A percentile compares a stretch with the other conserved stretches of the same genome.
Conservation (phyloP, 2,113 vertebrate genomes). For the Seriola rivoliana region DNA sequence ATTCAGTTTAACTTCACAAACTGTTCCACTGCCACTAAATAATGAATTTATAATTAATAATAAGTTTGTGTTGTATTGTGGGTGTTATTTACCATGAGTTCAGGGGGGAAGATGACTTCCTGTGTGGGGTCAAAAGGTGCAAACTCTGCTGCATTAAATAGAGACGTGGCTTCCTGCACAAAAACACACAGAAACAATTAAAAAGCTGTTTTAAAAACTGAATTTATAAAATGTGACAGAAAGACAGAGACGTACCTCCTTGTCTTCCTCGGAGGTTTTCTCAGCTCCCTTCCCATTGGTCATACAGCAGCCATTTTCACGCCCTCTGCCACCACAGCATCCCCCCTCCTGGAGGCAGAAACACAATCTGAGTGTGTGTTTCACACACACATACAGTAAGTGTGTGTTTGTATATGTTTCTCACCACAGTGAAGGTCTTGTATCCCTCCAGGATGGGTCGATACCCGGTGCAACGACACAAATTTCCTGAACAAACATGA, state of each 20-base stretch:
- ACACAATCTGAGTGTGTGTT: background rate
- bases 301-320: conserved; percentile 86
- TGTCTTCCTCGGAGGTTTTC: conserved; percentile 27
- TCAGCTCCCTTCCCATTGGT: conserved; percentile 45
- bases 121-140: conserved; percentile 93
- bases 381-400: background rate
- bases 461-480: conserved; percentile 98
- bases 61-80: background rate
- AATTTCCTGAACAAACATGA: conserved; percentile 86
- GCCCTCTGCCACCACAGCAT: conserved; percentile 85
- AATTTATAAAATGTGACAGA: background rate
- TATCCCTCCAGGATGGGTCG: conserved; percentile 94
- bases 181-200: background rate
- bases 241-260: background rate
- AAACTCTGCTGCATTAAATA: conserved; percentile 87
- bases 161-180: conserved; percentile 23
- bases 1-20: too few species aligned
- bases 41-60: too few species aligned
- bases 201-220: too few species aligned
- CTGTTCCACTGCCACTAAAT: too few species aligned
- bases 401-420: conserved; percentile 12
- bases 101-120: conserved; percentile 96
- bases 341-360: conserved; percentile 71
- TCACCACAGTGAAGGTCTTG: conserved; percentile 91
- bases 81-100: conserved; percentile 87